Evolutionary conservation across 2,888 invertebrate species (phyloP).

Genomic region (Sphecodes monilicornis): DNA sequence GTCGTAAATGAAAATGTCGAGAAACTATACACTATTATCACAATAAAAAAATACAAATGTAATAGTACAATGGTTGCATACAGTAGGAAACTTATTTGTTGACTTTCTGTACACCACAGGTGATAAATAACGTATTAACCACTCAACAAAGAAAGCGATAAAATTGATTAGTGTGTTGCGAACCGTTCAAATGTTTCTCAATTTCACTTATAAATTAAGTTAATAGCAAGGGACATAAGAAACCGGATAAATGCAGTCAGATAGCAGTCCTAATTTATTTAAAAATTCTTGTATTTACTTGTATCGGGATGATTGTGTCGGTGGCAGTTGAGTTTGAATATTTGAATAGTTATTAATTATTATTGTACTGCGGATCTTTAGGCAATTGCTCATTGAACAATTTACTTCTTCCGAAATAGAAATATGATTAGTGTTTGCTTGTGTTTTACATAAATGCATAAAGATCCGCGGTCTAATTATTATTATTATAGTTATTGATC

Average conservation of each 20-base stretch:
- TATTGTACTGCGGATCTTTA: conserved; percentile 3
- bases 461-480: not conserved
- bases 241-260: not conserved
- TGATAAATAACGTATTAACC: not conserved
- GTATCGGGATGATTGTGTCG: not conserved
- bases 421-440: not conserved
- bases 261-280: not conserved
- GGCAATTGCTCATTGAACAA: not conserved
- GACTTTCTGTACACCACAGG: not conserved
- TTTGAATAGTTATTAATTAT: not conserved
- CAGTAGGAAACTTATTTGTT: not conserved
- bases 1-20: not conserved
- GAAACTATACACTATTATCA: not conserved
- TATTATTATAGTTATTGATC: conserved; percentile 7
- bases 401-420: not conserved
- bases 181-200: conserved; percentile 2
- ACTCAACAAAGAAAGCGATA: not conserved
- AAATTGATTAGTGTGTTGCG: not conserved
- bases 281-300: not conserved
- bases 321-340: not conserved
- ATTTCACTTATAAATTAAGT: not conserved
- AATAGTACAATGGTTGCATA: not conserved
- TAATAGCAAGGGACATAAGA: not conserved
- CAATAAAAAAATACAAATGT: not conserved
- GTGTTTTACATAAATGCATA: not conserved